These are phyloP conservation scores for Mesorhabditis sp. DNA, from an alignment of 2,888 invertebrate genomes.

Conservation along the genomic window DNA sequence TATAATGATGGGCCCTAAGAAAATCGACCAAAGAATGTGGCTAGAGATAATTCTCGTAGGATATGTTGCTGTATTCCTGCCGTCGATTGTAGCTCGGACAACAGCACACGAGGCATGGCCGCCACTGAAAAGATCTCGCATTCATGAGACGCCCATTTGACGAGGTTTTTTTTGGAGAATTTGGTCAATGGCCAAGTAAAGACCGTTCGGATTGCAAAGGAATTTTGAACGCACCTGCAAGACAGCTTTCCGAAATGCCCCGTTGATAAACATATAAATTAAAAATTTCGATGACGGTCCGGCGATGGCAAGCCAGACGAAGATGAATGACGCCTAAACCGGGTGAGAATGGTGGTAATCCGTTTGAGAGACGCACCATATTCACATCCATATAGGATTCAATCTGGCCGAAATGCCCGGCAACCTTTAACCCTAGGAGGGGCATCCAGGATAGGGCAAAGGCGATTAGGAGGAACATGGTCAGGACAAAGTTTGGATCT, in stretches of 20 bases:
- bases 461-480: constrained; percentile 81
- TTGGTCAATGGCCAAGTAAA: neutral
- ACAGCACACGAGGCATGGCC: constrained; percentile 26
- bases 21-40: constrained; percentile 3
- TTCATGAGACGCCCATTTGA: too few species aligned
- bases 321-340: constrained; percentile 39
- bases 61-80: constrained; percentile 37
- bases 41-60: constrained; percentile 26
- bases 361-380: constrained; percentile 20
- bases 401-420: constrained; percentile 22
- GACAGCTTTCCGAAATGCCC: constrained; percentile 70
- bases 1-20: neutral
- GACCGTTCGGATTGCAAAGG: neutral
- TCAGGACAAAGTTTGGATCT: constrained; percentile 91
- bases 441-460: constrained; percentile 84
- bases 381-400: constrained; percentile 28
- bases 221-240: neutral
- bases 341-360: too few species aligned
- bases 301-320: constrained; percentile 89
- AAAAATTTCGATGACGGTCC: constrained; percentile 94
- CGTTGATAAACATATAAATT: constrained; percentile 81
- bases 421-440: constrained; percentile 32
- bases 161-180: too few species aligned
- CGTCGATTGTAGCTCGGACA: constrained; percentile 19
- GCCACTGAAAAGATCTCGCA: neutral